These are phyloP conservation scores for Copidosoma floridanum DNA, from an alignment of 1,140 invertebrate species.

Conservation along the genomic window DNA sequence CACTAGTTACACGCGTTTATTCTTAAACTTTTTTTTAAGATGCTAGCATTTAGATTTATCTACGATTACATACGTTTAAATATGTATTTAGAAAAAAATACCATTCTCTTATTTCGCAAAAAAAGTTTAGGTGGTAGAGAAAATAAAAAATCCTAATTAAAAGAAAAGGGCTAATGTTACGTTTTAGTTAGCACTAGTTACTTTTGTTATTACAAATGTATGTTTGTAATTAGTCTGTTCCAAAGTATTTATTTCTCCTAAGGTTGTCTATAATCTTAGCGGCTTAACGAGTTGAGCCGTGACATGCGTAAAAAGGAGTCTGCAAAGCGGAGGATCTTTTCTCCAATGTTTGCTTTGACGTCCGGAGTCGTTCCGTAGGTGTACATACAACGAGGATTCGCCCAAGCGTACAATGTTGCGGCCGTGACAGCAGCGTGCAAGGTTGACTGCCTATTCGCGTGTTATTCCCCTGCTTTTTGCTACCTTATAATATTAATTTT, in stretches of 20 bases:
- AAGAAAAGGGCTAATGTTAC: no score
- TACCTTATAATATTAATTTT: background rate
- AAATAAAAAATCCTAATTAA: no score
- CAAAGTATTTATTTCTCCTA: conserved; percentile 12
- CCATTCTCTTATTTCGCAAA: no score
- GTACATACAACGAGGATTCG: conserved; percentile 28
- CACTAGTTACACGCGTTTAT: no score
- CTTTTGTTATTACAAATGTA: background rate
- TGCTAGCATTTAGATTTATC: no score
- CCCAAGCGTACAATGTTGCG: conserved; percentile 46
- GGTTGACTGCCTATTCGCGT: conserved; percentile 16
- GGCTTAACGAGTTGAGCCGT: background rate
- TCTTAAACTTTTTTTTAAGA: no score
- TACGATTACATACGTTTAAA: no score
- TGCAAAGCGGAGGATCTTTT: conserved; percentile 4
- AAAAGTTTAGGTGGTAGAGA: no score
- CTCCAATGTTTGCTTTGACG: conserved; percentile 17
- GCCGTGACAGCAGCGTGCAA: conserved; percentile 29
- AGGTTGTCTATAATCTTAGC: background rate
- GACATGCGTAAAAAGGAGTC: background rate
- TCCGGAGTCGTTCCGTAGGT: conserved; percentile 9
- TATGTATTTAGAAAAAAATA: no score
- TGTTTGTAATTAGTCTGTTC: conserved; percentile 1
- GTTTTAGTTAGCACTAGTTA: no score
- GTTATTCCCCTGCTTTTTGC: conserved; percentile 16